These are phyloP conservation scores for Gavialis gangeticus DNA, from an alignment of 2,113 vertebrate species.

Conservation along the genomic window DNA sequence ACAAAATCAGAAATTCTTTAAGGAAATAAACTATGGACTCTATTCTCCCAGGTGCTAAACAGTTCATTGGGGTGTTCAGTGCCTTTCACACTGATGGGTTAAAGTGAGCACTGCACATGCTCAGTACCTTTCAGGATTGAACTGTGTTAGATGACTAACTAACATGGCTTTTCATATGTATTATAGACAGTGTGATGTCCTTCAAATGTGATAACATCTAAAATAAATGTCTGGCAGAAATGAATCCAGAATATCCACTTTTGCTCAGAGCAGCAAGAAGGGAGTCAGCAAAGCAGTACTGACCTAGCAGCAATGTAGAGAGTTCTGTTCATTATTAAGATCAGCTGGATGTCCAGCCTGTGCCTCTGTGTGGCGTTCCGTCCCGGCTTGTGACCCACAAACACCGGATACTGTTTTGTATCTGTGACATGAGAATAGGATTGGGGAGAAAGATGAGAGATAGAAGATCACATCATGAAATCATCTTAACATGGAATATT, in stretches of 20 bases:
- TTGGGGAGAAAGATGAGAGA: slow-evolving; percentile 7
- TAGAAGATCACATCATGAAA: slow-evolving; percentile 4
- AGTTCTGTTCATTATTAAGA: slow-evolving; percentile 94
- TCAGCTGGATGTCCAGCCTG: slow-evolving; percentile 97
- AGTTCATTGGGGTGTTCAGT: neutral
- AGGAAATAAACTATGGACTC: neutral
- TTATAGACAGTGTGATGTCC: neutral
- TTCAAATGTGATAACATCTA: neutral
- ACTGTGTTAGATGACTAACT: neutral
- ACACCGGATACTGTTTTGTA: slow-evolving; percentile 98
- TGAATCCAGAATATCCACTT: neutral
- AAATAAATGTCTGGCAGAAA: neutral
- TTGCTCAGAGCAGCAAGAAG: neutral
- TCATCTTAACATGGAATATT: neutral
- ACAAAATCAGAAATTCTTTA: neutral
- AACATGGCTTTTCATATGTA: neutral
- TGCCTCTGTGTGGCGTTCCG: slow-evolving; percentile 96
- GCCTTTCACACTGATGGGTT: neutral
- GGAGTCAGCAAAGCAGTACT: slow-evolving; percentile 14
- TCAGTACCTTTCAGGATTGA: neutral
- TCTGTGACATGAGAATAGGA: slow-evolving; percentile 80
- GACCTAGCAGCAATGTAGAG: slow-evolving; percentile 95
- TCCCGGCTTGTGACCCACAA: slow-evolving; percentile 98
- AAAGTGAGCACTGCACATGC: neutral
- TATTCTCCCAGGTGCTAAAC: neutral